Evolutionary conservation across 2,888 invertebrate species (phyloP).

Genomic region (Nemotelus nigrinus): DNA sequence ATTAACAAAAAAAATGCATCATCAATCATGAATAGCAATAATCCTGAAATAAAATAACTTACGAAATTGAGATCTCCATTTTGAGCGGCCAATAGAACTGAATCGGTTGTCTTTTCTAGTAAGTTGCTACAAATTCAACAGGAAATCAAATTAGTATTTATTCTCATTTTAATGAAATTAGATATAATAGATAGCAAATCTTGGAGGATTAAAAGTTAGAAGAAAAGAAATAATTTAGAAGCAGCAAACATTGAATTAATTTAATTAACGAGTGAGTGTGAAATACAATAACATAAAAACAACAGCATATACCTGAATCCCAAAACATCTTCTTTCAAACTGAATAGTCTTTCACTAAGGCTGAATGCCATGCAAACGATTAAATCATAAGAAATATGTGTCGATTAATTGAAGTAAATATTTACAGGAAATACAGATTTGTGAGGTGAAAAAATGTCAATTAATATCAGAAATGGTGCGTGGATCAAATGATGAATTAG

Average conservation of each 20-base stretch:
- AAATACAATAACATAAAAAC: conserved; percentile 50
- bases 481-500: too few relatives aligned
- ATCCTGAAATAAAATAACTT: conserved; percentile 53
- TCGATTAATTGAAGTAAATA: not conserved
- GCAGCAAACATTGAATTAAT: conserved; percentile 37
- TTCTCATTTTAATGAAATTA: too few relatives aligned
- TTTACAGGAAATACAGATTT: not conserved
- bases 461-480: too few relatives aligned
- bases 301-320: conserved; percentile 71
- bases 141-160: conserved; percentile 41
- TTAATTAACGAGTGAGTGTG: not conserved
- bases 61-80: conserved; percentile 82
- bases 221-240: not conserved
- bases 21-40: not conserved
- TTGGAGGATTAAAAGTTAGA: too few relatives aligned
- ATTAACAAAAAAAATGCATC: conserved; percentile 26
- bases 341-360: conserved; percentile 83
- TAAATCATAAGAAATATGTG: conserved; percentile 31
- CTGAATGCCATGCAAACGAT: conserved; percentile 71
- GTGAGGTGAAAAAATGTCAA: too few relatives aligned
- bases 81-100: conserved; percentile 84
- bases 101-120: conserved; percentile 84
- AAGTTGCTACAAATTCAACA: conserved; percentile 70
- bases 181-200: too few relatives aligned
- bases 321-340: conserved; percentile 81